Percentiles rank a stretch among this genome's conserved stretches.
Conservation (phyloP, 1,140 invertebrate genomes). For the Steinernema khuongi region DNA sequence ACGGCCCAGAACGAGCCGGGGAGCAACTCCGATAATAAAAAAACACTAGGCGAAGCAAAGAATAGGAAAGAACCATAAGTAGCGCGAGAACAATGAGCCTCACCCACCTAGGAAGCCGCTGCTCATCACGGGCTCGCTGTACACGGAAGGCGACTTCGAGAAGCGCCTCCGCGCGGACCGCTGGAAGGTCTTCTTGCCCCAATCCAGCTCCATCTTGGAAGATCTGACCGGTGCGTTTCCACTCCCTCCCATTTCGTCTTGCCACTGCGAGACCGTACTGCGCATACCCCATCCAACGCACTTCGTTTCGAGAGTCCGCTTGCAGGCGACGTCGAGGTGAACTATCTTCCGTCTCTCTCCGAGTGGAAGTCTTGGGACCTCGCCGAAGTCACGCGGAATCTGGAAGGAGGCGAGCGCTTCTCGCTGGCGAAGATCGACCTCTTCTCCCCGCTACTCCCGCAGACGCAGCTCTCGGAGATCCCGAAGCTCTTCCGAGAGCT, state of each 20-base stretch:
- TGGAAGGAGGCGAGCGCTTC: background rate
- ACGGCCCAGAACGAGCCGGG: too few species aligned
- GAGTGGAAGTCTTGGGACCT: background rate
- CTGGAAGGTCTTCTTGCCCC: background rate
- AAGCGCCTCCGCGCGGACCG: background rate
- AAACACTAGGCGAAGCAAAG: too few species aligned
- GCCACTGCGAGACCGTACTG: background rate
- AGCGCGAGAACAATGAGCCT: too few species aligned
- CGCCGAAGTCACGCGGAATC: background rate
- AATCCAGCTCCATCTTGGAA: background rate
- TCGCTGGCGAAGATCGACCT: constrained; percentile 5
- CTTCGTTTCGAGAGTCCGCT: background rate
- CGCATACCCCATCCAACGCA: too few species aligned
- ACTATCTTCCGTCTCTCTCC: background rate
- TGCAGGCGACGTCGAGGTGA: background rate
- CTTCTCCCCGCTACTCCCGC: background rate
- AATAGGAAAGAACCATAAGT: too few species aligned
- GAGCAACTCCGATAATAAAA: too few species aligned
- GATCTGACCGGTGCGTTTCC: background rate
- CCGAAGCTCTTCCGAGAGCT: background rate
- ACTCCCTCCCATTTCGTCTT: background rate
- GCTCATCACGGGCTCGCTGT: background rate
- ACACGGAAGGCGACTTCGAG: background rate
- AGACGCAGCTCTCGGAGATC: background rate
- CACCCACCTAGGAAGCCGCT: background rate